Base-by-base conservation (phyloP, 2,113 vertebrate genomes). In the Strix uralensis region DNA sequence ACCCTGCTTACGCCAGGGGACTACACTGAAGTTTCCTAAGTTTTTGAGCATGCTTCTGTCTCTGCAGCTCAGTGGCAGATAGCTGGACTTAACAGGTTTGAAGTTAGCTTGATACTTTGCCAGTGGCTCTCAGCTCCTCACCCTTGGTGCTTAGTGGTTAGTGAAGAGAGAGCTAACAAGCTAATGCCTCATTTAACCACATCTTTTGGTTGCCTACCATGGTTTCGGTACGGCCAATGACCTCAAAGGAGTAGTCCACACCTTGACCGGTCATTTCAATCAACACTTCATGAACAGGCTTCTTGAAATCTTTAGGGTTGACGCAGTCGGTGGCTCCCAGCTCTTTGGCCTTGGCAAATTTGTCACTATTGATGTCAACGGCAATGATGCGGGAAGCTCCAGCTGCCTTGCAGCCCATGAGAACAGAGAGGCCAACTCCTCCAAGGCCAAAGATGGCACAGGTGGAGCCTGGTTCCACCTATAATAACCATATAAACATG, bases 301-400 rank as follows among this genome's bases (percentile, higher is more conserved):
- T 98, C 36, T 62, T 67, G 27, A 98, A 92, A 23, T 98, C 97
- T 40, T 72, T 94, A 22, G 99, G 99, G 97, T 98, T 98, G 96
- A 99, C 51, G 18, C 98, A 99, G 13, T 99, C 98, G 0, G 98
- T 99, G 63, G 98, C 98, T 88, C 98, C 98, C n/a, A 99, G 94
- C 73, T 93, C 86, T 49, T 51, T 96, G 89, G 99, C 98, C 70
- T 97, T 98, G 61, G 97, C 66, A 94, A 98, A 98, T 94, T 99
- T 99, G 34, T 95, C 77, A 0, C 29, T 96, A 3, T 99, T 99
- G 96, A 98, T 96, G 55, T 99, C 99, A 10, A 99, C 18, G 0
- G 66, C 98, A 54, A 99, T 99, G 97, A 99, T 99, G 88, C 98
- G 98, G 82, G 98, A 98, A 59, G 99, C 99, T 55, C 99, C 99